Evolutionary conservation across 2,113 vertebrate genomes (phyloP).

Genomic region (Collichthys lucidus): DNA sequence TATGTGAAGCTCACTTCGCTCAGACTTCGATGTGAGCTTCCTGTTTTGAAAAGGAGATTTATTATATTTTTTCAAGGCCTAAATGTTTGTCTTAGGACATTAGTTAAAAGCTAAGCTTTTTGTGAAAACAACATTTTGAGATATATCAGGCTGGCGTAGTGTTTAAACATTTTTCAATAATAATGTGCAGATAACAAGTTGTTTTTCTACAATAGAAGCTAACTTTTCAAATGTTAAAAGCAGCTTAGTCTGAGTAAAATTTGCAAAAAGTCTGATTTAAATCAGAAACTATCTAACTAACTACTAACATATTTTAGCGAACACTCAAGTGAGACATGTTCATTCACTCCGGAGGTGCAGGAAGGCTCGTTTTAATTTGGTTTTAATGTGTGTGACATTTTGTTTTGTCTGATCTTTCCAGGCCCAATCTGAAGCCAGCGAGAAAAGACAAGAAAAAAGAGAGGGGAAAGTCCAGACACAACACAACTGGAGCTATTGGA

Average conservation of each 20-base stretch:
- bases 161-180: neutral
- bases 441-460: conserved; percentile 77
- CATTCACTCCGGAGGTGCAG: neutral
- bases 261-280: neutral
- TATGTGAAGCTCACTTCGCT: neutral
- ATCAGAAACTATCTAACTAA: neutral
- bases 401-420: conserved; percentile 59
- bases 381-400: conserved; percentile 18
- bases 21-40: neutral
- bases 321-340: neutral
- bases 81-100: conserved; percentile 4
- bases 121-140: neutral
- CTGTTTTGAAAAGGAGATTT: conserved; percentile 29
- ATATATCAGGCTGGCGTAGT: neutral
- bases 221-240: neutral
- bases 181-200: neutral
- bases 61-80: neutral
- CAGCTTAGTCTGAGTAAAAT: neutral
- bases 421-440: conserved; percentile 66
- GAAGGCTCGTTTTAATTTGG: neutral
- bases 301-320: neutral
- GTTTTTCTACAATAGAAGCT: neutral
- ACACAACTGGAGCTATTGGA: conserved; percentile 64
- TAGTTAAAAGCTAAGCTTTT: too few species aligned
- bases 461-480: conserved; percentile 75